Base-by-base conservation (phyloP, 2,797 vertebrate genomes). In the Acomys russatus region DNA sequence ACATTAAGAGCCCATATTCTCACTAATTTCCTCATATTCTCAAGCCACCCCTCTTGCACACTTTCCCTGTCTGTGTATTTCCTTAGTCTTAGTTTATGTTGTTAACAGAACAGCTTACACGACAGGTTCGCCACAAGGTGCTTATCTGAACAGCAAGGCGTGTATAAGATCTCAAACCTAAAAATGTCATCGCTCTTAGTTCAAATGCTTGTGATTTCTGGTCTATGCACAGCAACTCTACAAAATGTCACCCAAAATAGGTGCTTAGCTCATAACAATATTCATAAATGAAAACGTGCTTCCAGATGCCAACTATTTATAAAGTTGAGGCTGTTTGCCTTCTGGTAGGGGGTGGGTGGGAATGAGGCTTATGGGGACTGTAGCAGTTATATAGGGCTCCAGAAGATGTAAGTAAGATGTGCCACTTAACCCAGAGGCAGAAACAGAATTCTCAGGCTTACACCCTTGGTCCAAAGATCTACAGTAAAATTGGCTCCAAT, bases 301-400 rank as follows among this genome's bases (percentile, higher is more conserved):
- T 95, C 74, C 93, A 84, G 86, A 97, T 94, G 96, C 79, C 88
- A 89, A 92, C 30, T 94, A 91, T 96, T 95, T 95, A 74, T 93
- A 79, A 95, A 91, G 96, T 83, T 82, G 90, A 97, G 35, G 15
- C 88, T 93, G 30, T 78, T 88, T 93, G 59, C n/a, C 76, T 94
- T 92, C 76, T 93, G 11, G 14, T 92, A 86, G 74, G 33, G 33
- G 80, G 9, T 23, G 7, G 30, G 30, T 85, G 23, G 23, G 23
- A 59, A 59, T 86, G 56, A 54, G 93, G n/a, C 86, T 79, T 76
- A 79, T 93, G 38, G 59, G 88, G 44, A 71, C 6, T 28, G 3
- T n/a, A 89, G 28, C 51, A 74, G 38, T 74, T 73, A n/a, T 9
- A 4, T 1, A 10, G 59, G 85, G 35, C 44, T 59, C 15, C 70